Conservation (phyloP, 2,113 vertebrate genomes). For the Phodopus roborovskii region DNA sequence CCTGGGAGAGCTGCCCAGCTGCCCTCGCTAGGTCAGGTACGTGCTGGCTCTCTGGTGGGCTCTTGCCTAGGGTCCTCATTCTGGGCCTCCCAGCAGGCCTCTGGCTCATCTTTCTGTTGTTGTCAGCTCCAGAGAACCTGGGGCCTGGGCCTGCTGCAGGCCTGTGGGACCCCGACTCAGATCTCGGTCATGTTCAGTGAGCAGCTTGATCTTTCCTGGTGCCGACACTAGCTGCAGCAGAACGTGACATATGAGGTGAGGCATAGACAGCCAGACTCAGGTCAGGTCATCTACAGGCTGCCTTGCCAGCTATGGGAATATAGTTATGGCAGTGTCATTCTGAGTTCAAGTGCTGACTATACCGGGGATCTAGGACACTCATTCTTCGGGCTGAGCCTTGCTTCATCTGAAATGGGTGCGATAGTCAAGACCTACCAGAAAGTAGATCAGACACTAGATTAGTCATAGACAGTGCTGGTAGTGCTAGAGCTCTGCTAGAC, state of each 20-base stretch:
- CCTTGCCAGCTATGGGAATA: background rate
- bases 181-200: conserved; percentile 84
- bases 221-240: conserved; percentile 85
- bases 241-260: conserved; percentile 90
- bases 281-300: background rate
- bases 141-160: conserved; percentile 80
- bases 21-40: conserved; percentile 88
- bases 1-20: conserved; percentile 88
- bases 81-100: background rate
- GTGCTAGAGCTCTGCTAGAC: background rate
- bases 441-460: background rate
- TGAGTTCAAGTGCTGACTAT: background rate
- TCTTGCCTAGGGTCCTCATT: background rate
- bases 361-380: background rate
- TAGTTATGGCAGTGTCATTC: background rate
- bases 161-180: conserved; percentile 87
- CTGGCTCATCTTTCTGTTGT: background rate
- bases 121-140: conserved; percentile 80
- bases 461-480: background rate
- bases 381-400: background rate
- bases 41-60: background rate
- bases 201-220: conserved; percentile 89
- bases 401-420: background rate
- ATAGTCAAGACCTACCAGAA: background rate
- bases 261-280: background rate